Evolutionary conservation across 1,140 invertebrate species (phyloP), one percentile per base, ranked within the genome.

Genomic region (Palaemon carinicauda): DNA sequence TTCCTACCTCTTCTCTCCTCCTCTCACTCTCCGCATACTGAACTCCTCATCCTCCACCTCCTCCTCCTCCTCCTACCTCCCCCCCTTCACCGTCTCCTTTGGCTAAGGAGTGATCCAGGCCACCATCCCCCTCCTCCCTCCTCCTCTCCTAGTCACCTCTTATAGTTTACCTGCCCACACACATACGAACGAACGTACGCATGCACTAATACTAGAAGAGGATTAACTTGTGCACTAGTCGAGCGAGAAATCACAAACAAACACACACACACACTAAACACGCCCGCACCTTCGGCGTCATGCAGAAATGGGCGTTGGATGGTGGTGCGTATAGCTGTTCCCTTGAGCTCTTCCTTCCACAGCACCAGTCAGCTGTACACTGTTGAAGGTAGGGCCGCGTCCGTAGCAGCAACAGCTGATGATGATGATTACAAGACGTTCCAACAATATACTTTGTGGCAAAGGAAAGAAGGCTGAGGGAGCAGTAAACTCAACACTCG

Each of bases 311-410:
- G 81, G 71, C 69, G 81, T 69, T 82, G 69, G 41, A 9, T 9
- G 71, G 82, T 60, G 82, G 52, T n/a, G n/a, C n/a, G n/a, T n/a
- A n/a, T n/a, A n/a, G n/a, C n/a, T n/a, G n/a, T n/a, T n/a, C n/a
- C n/a, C n/a, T n/a, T n/a, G n/a, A 83, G 71, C 52, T 51, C 71
- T 41, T 81, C 82, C 82, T 52, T 77, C 71, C 82, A 83, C 82
- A 83, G 21, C 82, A 83, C 82, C 24, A 71, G 71, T 73, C 65
- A 83, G 75, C 82, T 83, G 71, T 41, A 77, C 54, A 83, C 82
- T 83, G 82, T n/a, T n/a, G n/a, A n/a, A n/a, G n/a, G n/a, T n/a
- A n/a, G 71, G 73, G 24, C 82, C 82, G 71, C 82, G 33, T 51
- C 52, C 82, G 75, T 51, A 74, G 24, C 50, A 54, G n/a, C 50